Base-by-base conservation (phyloP, 35 echinoderm and acorn worm genomes). In the Nesometra sesokonis region DNA sequence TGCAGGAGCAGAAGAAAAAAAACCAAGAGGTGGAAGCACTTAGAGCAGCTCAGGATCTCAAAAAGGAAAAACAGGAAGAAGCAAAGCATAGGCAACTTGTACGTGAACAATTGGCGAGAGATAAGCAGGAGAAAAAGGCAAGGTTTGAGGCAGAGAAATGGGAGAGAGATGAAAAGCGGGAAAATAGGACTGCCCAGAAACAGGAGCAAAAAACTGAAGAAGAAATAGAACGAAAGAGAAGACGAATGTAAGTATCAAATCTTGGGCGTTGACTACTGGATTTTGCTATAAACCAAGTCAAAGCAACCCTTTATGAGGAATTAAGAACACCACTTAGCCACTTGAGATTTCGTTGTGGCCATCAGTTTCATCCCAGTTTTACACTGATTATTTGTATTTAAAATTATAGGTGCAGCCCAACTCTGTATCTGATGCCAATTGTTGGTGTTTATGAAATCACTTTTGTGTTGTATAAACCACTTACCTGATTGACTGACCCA, bases 61-160 rank as follows among this genome's bases (percentile, higher is more conserved):
- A 90, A 17, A 99, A 90, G 38, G 81, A 99, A 81, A 91, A 91
- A 35, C 33, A 81, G 80, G 92, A 94, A 47, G 92, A 94, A 34
- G 84, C 84, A 76, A 23, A 88, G 57, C 92, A 92, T 15, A 91
- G 86, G 52, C 83, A 94, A 81, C 86, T 85, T 46, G 82, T 98
- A 4, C 82, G 87, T 11, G 88, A 98, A 34, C 95, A 98, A 86
- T 86, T 98, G 32, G 92, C 87, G 0, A 86, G 89, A 35, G 95
- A 98, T 76, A 85, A 88, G 33, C 92, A 90, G 23, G 95, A 98
- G 76, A 98, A 93, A 47, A 77, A 93, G 13, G 85, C 90, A 27
- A 79, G 87, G 38, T 94, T 90, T 87, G 77, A 87, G 33, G 57
- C 67, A 17, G 85, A 90, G 21, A 89, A 80, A 57, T 39, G 82